Evolutionary conservation across 1,140 invertebrate genomes (phyloP).

Genomic region (Calycopis cecrops): DNA sequence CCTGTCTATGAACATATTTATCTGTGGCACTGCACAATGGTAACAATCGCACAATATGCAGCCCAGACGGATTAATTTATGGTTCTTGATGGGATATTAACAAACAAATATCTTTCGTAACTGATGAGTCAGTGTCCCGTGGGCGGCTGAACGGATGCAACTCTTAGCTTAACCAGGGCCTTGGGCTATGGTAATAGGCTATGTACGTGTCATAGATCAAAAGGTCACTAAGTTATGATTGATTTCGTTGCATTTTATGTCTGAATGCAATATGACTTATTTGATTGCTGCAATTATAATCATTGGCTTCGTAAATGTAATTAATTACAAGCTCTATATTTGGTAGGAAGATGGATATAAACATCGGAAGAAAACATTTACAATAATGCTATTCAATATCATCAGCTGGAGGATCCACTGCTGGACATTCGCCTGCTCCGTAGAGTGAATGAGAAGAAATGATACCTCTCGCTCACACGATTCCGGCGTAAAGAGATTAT

Average conservation of each 20-base stretch:
- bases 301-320: no score
- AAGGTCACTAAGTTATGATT: conserved; percentile 11
- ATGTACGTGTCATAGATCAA: conserved; percentile 13
- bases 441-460: no score
- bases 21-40: conserved; percentile 1
- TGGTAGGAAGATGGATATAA: no score
- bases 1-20: no score
- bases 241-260: neutral
- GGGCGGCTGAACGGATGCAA: conserved; percentile 7
- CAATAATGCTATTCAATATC: no score
- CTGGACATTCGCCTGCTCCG: no score
- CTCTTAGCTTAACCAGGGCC: no score
- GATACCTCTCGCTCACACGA: no score
- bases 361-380: no score
- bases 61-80: conserved; percentile 16
- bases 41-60: conserved; percentile 16
- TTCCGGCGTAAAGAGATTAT: no score
- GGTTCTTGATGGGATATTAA: conserved; percentile 16
- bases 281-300: neutral
- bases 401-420: no score
- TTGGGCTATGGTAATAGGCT: conserved; percentile 11
- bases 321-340: no score
- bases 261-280: neutral
- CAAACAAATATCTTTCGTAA: conserved; percentile 17
- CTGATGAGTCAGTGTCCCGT: conserved; percentile 14